phyloP scores from a whole-genome alignment of 2,888 invertebrate genomes.

The Leptinotarsa peninsularis region DNA sequence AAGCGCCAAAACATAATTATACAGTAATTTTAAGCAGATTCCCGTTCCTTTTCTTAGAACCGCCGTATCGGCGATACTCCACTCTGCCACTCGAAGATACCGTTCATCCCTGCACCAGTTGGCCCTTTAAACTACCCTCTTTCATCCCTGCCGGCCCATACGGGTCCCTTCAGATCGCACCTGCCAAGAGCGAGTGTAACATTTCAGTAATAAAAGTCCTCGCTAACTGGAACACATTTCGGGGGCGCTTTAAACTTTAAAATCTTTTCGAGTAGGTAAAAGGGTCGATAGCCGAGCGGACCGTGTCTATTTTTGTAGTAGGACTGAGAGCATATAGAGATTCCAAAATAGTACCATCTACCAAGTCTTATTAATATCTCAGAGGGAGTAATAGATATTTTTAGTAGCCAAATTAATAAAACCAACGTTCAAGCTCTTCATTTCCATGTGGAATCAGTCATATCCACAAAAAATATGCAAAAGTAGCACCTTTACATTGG shows the following conservation, averaged over 20 bases:
- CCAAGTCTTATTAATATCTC: too few relatives aligned
- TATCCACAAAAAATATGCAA: too few relatives aligned
- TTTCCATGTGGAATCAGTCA: too few relatives aligned
- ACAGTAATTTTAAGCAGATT: too few relatives aligned
- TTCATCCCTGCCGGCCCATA: constrained; percentile 25
- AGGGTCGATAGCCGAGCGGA: neutral
- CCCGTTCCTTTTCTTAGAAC: neutral
- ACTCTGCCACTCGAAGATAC: constrained; percentile 13
- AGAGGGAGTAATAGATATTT: too few relatives aligned
- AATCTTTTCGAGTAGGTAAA: neutral
- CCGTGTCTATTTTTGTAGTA: neutral
- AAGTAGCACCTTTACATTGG: too few relatives aligned
- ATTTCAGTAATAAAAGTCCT: constrained; percentile 9
- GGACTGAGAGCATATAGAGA: neutral
- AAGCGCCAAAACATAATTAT: neutral
- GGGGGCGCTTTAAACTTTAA: constrained; percentile 16
- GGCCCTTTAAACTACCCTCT: constrained; percentile 37
- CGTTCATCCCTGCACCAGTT: constrained; percentile 17
- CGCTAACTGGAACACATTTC: constrained; percentile 12
- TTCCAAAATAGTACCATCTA: too few relatives aligned
- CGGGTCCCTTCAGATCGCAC: constrained; percentile 32
- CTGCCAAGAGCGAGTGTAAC: constrained; percentile 32
- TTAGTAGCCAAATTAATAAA: too few relatives aligned
- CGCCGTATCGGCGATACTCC: neutral
- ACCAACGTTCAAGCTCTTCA: too few relatives aligned